phyloP scores from a whole-genome alignment of 2,113 vertebrate genomes.

The Grammatotria lemairii region DNA sequence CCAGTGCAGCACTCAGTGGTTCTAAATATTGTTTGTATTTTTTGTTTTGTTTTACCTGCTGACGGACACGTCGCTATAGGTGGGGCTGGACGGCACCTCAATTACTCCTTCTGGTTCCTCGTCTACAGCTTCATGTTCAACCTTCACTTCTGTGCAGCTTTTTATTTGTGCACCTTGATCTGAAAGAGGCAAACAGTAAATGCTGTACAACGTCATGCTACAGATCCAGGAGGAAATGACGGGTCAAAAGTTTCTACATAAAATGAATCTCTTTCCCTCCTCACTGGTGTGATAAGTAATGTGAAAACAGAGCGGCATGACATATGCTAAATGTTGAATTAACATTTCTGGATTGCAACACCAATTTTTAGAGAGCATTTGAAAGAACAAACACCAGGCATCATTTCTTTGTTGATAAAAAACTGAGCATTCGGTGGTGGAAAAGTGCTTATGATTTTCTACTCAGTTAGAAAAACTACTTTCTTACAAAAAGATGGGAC shows the following conservation, averaged over 20 bases:
- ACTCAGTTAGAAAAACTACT: neutral
- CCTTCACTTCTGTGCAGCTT: neutral
- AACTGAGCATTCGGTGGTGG: neutral
- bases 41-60: constrained; percentile 65
- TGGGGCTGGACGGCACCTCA: constrained; percentile 49
- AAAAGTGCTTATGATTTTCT: neutral
- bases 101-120: neutral
- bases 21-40: neutral
- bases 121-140: neutral
- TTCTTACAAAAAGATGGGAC: neutral
- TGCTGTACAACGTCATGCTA: neutral
- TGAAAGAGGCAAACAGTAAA: neutral
- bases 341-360: neutral
- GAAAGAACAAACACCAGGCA: neutral
- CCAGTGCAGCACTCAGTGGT: neutral
- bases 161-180: neutral
- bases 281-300: neutral
- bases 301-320: neutral
- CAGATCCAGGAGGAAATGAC: neutral
- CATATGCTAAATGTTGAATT: neutral
- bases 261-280: neutral
- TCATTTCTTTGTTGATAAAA: neutral
- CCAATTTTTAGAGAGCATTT: neutral
- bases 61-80: constrained; percentile 60
- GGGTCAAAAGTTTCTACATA: neutral